Percentiles rank a stretch among this genome's conserved stretches.
phyloP scores from a whole-genome alignment of 2,888 invertebrate species.

The Platynereis dumerilii region DNA sequence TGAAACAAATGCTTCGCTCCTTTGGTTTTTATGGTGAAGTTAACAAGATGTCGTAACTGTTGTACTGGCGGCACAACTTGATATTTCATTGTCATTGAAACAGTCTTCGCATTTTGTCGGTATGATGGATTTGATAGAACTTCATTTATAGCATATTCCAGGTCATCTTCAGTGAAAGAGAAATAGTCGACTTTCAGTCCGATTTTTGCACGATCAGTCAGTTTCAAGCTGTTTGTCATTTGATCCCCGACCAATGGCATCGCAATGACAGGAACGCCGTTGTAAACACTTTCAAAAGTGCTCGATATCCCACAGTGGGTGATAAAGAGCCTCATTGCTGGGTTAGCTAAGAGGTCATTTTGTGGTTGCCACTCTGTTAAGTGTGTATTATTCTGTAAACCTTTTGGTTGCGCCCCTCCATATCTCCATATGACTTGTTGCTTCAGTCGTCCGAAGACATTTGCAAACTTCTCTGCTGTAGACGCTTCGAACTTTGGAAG shows the following conservation, averaged over 20 bases:
- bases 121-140: slow-evolving; percentile 26
- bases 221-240: slow-evolving; percentile 40
- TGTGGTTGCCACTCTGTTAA: slow-evolving; percentile 37
- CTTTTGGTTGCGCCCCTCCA: no score
- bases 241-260: slow-evolving; percentile 64
- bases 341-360: slow-evolving; percentile 66
- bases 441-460: slow-evolving; percentile 53
- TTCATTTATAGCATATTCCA: slow-evolving; percentile 16
- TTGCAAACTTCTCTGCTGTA: slow-evolving; percentile 44
- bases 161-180: slow-evolving; percentile 16
- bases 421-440: slow-evolving; percentile 56
- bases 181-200: slow-evolving; percentile 42
- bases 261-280: slow-evolving; percentile 62
- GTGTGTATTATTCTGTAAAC: not conserved
- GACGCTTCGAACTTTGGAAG: slow-evolving; percentile 20
- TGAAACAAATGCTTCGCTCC: no score
- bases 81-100: no score
- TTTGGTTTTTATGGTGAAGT: no score
- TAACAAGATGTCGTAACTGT: no score
- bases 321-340: slow-evolving; percentile 74
- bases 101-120: slow-evolving; percentile 19
- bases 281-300: no score
- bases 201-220: slow-evolving; percentile 50
- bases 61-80: no score
- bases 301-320: slow-evolving; percentile 78